phyloP scores from a whole-genome alignment of 2,113 vertebrate species.

The Daubentonia madagascariensis region DNA sequence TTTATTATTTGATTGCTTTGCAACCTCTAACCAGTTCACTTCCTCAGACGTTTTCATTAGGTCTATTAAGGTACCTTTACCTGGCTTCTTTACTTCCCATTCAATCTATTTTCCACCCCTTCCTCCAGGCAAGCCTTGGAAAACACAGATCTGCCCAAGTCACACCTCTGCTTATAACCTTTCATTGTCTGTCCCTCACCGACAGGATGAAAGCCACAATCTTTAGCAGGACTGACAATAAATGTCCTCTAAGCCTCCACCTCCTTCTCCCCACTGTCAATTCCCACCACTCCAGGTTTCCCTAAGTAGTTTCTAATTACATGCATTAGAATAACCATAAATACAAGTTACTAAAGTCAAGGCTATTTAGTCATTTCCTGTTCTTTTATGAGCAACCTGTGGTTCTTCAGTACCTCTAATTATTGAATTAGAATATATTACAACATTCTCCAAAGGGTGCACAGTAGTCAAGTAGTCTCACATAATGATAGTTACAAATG shows the following conservation, averaged over 20 bases:
- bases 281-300: not conserved
- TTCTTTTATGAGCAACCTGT: slow-evolving; percentile 63
- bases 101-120: not conserved
- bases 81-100: not conserved
- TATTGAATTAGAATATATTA: slow-evolving; percentile 73
- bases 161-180: not conserved
- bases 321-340: slow-evolving; percentile 66
- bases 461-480: slow-evolving; percentile 55
- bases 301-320: slow-evolving; percentile 62
- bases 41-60: not conserved
- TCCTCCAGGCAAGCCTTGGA: not conserved
- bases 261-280: not conserved
- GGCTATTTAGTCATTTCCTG: slow-evolving; percentile 71
- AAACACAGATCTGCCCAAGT: not conserved
- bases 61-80: not conserved
- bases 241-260: not conserved
- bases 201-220: not conserved
- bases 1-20: not conserved
- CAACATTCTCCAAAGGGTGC: slow-evolving; percentile 41
- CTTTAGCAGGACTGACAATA: not conserved
- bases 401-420: slow-evolving; percentile 72
- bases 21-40: not conserved
- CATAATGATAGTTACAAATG: slow-evolving; percentile 49
- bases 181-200: not conserved
- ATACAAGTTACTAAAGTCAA: slow-evolving; percentile 68